Conservation (phyloP, 2,888 invertebrate species). For the Sympetrum striolatum region DNA sequence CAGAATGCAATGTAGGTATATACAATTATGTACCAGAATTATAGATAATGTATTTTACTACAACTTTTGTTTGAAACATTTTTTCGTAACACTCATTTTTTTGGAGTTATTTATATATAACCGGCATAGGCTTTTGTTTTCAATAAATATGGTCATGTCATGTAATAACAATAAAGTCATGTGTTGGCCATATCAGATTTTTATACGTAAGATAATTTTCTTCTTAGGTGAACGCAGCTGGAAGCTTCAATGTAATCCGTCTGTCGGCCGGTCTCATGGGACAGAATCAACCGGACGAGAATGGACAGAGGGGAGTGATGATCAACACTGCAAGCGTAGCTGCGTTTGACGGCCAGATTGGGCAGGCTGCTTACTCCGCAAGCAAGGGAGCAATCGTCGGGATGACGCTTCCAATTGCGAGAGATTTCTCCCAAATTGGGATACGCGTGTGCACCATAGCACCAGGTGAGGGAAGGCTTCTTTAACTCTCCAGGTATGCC, state of each 20-base stretch:
- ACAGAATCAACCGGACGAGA: slow-evolving; percentile 78
- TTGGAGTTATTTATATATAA: too few species aligned
- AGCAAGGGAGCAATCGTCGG: slow-evolving; percentile 91
- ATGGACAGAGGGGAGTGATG: slow-evolving; percentile 91
- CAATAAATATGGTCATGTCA: too few species aligned
- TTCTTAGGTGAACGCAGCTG: slow-evolving; percentile 83
- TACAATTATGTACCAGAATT: too few species aligned
- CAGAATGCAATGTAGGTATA: too few species aligned
- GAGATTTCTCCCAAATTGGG: slow-evolving; percentile 83
- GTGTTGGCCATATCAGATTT: too few species aligned
- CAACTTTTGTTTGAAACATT: too few species aligned
- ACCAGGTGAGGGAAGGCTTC: slow-evolving; percentile 76
- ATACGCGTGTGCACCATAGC: slow-evolving; percentile 83
- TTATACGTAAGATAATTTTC: too few species aligned
- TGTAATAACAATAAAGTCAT: too few species aligned
- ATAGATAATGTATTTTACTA: too few species aligned
- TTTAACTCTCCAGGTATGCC: too few species aligned
- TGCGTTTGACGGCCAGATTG: slow-evolving; percentile 95
- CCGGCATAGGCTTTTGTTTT: too few species aligned
- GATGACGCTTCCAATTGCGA: slow-evolving; percentile 95
- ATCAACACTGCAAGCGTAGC: slow-evolving; percentile 96
- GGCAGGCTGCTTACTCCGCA: slow-evolving; percentile 92
- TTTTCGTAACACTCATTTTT: too few species aligned
- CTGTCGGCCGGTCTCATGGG: slow-evolving; percentile 83
- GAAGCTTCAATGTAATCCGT: slow-evolving; percentile 93